Conservation (phyloP, 64 coral and sea anemone species). For the Acropora yongei region DNA sequence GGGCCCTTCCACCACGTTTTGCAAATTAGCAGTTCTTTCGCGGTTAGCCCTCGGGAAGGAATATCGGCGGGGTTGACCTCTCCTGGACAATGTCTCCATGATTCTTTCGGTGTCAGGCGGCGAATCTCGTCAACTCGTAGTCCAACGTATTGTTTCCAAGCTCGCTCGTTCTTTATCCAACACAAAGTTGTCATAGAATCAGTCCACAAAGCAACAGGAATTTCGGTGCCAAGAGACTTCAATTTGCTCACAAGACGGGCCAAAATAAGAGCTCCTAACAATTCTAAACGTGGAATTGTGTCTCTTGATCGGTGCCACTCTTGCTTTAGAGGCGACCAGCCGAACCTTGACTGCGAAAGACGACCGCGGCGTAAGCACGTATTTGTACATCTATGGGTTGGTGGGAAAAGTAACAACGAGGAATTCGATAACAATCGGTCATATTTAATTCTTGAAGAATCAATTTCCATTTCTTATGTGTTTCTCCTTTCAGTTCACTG, state of each 20-base stretch:
- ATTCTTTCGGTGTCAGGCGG: neutral
- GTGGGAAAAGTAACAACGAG: neutral
- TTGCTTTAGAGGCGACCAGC: neutral
- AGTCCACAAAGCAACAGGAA: neutral
- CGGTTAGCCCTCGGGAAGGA: neutral
- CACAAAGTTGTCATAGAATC: slow-evolving; percentile 7
- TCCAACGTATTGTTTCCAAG: slow-evolving; percentile 14
- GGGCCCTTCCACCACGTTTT: slow-evolving; percentile 10
- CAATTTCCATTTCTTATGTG: slow-evolving; percentile 1
- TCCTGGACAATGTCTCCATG: slow-evolving; percentile 39
- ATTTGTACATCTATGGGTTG: neutral
- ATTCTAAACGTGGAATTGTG: slow-evolving; percentile 43
- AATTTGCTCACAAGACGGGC: slow-evolving; percentile 7
- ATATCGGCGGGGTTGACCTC: slow-evolving; percentile 21
- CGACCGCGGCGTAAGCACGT: neutral
- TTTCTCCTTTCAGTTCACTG: neutral
- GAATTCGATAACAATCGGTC: neutral
- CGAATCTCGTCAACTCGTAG: neutral
- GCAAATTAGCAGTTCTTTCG: neutral
- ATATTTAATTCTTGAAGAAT: slow-evolving; percentile 11
- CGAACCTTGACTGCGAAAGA: neutral
- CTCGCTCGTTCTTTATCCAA: slow-evolving; percentile 19
- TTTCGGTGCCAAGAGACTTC: neutral
- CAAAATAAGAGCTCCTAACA: slow-evolving; percentile 19
- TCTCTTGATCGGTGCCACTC: neutral